Evolutionary conservation across 2,797 vertebrate genomes (phyloP), one percentile per base, ranked within the genome.

Genomic region (Xenopus petersii): DNA sequence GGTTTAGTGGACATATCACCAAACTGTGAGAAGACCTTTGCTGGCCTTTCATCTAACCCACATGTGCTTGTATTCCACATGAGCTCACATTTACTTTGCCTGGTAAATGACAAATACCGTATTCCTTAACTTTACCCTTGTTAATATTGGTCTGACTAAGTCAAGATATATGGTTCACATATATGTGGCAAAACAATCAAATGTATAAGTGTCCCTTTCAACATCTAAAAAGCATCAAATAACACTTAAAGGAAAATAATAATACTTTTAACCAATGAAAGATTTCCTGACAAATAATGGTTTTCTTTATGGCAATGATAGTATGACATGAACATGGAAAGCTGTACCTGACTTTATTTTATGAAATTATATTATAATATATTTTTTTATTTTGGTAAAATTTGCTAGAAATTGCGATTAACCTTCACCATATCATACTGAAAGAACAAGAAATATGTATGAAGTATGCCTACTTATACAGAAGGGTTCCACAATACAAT

Each of bases 21-120:
- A 76, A 71, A 71, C 74, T 71, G 74, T 71, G 62, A 76, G 68
- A 64, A 66, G 68, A 76, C 67, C 68, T 65, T 76, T 76, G 30
- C 42, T 76, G 74, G 54, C 74, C 74, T 76, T 76, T 76, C 68
- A 66, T 71, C 68, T 66, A 76, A 30, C 48, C 73, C 61, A 71
- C 46, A 75, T 63, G 70, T 66, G 63, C 60, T 59, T 58, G 46
- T 36, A 66, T 68, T 71, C 62, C 74, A 71, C 55, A 76, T 71
- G 62, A 71, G 67, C 74, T 71, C 54, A 76, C 65, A 70, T 76
- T 76, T 76, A 58, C 74, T 66, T 76, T 71, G 68, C 67, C 68
- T 71, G 63, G 55, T 76, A 42, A 76, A 71, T 60, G 62, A 71
- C 68, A 75, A 70, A 76, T 59, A 59, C 68, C 71, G 62, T 76